A percentile compares a stretch with the other conserved stretches of the same genome.
Conservation (phyloP, 2,888 invertebrate species). For the Luffia ferchaultella region DNA sequence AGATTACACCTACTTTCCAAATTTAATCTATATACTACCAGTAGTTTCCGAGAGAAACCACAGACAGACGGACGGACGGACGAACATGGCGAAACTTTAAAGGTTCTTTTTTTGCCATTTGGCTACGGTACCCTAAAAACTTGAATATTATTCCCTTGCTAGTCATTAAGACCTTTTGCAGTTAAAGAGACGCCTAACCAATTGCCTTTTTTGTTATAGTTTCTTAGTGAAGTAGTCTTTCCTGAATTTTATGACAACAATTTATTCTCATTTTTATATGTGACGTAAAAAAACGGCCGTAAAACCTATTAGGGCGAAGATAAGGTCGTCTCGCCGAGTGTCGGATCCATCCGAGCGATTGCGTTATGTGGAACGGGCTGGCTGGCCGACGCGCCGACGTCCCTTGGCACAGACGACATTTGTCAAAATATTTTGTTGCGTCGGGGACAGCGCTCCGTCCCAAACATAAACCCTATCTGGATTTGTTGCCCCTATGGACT, state of each 20-base stretch:
- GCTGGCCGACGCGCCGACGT: not conserved
- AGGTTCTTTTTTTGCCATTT: too few species aligned
- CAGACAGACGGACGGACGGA: too few species aligned
- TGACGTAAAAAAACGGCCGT: not conserved
- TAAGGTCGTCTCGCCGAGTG: not conserved
- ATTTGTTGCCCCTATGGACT: not conserved
- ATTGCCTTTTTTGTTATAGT: not conserved
- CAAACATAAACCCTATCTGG: not conserved
- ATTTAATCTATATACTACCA: too few species aligned
- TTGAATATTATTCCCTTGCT: too few species aligned
- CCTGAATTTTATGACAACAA: not conserved
- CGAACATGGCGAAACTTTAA: too few species aligned
- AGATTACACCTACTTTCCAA: too few species aligned
- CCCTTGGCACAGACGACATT: not conserved
- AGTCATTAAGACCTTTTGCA: too few species aligned
- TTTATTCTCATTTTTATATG: not conserved
- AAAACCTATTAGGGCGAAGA: not conserved
- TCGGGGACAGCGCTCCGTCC: not conserved
- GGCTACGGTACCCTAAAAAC: too few species aligned
- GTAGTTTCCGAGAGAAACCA: too few species aligned
- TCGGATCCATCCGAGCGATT: not conserved
- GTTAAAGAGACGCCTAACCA: too few species aligned
- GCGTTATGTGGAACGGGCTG: not conserved
- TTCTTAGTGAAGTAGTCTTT: not conserved
- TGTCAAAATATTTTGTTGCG: not conserved